Conservation (phyloP, 2,113 vertebrate genomes). For the Menidia beryllina region DNA sequence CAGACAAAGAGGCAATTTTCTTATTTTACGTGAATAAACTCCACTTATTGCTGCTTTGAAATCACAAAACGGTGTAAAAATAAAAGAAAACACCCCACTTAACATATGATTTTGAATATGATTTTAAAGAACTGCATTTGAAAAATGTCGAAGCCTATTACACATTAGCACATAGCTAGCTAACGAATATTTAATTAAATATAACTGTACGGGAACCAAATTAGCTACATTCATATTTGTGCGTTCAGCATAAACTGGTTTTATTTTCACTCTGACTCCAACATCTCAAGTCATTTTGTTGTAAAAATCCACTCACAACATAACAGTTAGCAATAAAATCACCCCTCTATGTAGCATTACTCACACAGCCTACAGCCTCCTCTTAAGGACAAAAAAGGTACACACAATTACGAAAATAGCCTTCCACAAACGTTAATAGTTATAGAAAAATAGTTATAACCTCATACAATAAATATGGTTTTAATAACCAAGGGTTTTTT, state of each 20-base stretch:
- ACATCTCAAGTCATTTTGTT: background rate
- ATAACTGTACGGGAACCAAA: background rate
- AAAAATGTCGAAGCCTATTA: background rate
- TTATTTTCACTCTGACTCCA: background rate
- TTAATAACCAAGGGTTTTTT: slow-evolving; percentile 80
- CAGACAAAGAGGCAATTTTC: background rate
- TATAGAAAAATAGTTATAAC: slow-evolving; percentile 48
- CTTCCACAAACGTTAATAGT: slow-evolving; percentile 31
- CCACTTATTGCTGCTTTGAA: background rate
- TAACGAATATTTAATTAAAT: background rate
- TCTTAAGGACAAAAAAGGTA: background rate
- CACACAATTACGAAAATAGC: slow-evolving; percentile 43
- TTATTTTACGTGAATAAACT: background rate
- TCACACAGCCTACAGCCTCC: slow-evolving; percentile 1
- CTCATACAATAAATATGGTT: slow-evolving; percentile 87
- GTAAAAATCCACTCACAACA: background rate
- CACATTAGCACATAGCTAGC: background rate
- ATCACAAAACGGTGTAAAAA: background rate
- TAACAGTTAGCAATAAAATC: background rate
- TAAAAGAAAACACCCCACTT: too few relatives aligned
- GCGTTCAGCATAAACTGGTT: background rate
- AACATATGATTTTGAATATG: too few relatives aligned
- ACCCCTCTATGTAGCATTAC: slow-evolving; percentile 7
- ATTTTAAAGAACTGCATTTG: background rate
- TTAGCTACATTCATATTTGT: background rate